These are phyloP conservation scores for Subacronicta megacephala DNA, from an alignment of 2,888 invertebrate genomes.

Conservation along the genomic window DNA sequence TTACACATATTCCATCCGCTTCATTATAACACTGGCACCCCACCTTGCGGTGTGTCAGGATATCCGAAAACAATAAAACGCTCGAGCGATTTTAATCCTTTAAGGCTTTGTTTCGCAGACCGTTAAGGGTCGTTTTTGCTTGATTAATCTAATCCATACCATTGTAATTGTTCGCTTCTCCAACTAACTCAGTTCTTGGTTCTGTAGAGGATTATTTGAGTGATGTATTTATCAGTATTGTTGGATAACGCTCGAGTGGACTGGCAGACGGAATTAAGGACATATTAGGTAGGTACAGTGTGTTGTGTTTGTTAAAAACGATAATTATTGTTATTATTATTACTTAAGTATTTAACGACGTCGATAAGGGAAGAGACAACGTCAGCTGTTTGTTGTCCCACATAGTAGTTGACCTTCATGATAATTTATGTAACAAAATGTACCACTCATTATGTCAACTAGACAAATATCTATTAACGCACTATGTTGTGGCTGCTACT, in stretches of 20 bases:
- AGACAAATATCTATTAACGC: too few species aligned
- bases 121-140: slow-evolving; percentile 78
- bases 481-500: too few species aligned
- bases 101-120: slow-evolving; percentile 71
- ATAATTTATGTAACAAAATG: too few species aligned
- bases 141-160: slow-evolving; percentile 78
- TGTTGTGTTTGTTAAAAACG: slow-evolving; percentile 3
- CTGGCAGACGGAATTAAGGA: slow-evolving; percentile 24
- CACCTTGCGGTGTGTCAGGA: slow-evolving; percentile 58
- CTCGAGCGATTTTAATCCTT: slow-evolving; percentile 76
- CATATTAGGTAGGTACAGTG: slow-evolving; percentile 4
- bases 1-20: slow-evolving; percentile 28
- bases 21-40: slow-evolving; percentile 28
- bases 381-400: neutral
- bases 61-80: slow-evolving; percentile 82
- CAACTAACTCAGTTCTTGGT: slow-evolving; percentile 29
- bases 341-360: neutral
- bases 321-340: neutral
- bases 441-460: too few species aligned
- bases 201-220: slow-evolving; percentile 41
- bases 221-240: slow-evolving; percentile 44
- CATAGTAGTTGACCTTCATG: too few species aligned
- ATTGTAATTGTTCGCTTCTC: slow-evolving; percentile 70
- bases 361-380: neutral
- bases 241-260: slow-evolving; percentile 29